Evolutionary conservation across 2,797 vertebrate species (phyloP), one percentile per base, ranked within the genome.

Genomic region (Cheirogaleus major): DNA sequence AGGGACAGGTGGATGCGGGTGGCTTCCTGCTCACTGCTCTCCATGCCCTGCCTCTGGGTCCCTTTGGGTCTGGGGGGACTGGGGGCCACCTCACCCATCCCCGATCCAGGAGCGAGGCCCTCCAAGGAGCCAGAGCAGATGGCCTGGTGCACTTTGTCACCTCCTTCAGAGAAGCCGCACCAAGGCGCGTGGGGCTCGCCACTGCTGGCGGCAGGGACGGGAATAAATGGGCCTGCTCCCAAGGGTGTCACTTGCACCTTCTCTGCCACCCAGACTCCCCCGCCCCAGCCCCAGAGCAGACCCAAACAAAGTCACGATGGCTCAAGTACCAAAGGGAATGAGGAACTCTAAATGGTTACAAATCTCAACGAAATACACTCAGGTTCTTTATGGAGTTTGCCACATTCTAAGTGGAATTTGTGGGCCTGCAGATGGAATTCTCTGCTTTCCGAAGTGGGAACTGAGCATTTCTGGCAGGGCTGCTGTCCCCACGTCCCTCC

Each of bases 341-440:
- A 20, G 30, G 20, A 69, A 48, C 27, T 48, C 57, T 30, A 86
- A 72, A 93, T 83, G 88, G 83, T 81, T 88, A 43, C n/a, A 25
- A 5, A 75, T 41, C 80, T 90, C 72, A 3, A 1, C 32, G 32
- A 80, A 61, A 84, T 25, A 18, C 23, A 7, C n/a, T 25, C 17
- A 0, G 38, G 59, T 30, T 82, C 91, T n/a, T 35, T 43, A 63
- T 61, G 50, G 89, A 85, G 69, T 89, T 41, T 78, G 72, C 81
- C 90, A 93, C 50, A 50, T 76, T 73, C 70, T 59, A 86, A 90
- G 30, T 70, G 67, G 72, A 65, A 65, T 15, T n/a, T 75, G n/a
- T 83, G 83, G 89, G 38, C 52, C 94, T 84, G 69, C 80, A 27
- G 86, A 88, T 38, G 93, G 63, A 73, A 82, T 50, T n/a, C 81